Percentiles rank a stretch among this genome's conserved stretches.
phyloP scores from a whole-genome alignment of 2,113 vertebrate genomes.

The Marmota flaviventris region DNA sequence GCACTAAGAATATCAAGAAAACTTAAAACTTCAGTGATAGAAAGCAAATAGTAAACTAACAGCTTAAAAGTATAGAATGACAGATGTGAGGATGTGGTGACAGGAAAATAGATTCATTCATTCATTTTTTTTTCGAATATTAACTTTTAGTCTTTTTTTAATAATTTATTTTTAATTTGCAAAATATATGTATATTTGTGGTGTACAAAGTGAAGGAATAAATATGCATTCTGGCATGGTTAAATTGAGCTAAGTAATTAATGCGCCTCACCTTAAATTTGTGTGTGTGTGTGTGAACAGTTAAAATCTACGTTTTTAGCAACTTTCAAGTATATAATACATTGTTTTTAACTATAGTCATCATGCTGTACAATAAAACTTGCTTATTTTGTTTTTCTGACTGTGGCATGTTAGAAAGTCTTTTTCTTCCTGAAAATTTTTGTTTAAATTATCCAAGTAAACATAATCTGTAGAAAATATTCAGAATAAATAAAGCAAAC shows the following conservation, averaged over 20 bases:
- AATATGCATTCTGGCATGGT: neutral
- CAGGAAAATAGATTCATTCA: neutral
- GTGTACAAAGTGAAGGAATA: neutral
- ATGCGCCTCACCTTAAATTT: neutral
- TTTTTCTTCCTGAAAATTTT: constrained; percentile 13
- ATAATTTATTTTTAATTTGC: neutral
- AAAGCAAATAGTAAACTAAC: neutral
- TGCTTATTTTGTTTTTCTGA: constrained; percentile 27
- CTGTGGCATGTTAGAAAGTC: neutral
- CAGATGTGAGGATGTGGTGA: neutral
- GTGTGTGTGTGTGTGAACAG: neutral
- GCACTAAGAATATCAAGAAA: neutral
- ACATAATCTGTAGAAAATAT: constrained; percentile 19
- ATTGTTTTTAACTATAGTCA: neutral
- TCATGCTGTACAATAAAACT: neutral
- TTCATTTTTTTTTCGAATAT: neutral
- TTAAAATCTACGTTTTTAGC: neutral
- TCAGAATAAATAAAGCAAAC: constrained; percentile 10
- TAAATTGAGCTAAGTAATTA: neutral
- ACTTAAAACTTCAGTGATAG: neutral
- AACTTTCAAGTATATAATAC: neutral
- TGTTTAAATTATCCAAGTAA: neutral
- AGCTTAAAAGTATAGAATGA: neutral
- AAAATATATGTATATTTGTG: neutral
- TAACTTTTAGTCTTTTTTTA: neutral